A percentile compares a stretch with the other conserved stretches of the same genome.
Conservation (phyloP, 2,888 invertebrate genomes). For the Cybosia mesomella region DNA sequence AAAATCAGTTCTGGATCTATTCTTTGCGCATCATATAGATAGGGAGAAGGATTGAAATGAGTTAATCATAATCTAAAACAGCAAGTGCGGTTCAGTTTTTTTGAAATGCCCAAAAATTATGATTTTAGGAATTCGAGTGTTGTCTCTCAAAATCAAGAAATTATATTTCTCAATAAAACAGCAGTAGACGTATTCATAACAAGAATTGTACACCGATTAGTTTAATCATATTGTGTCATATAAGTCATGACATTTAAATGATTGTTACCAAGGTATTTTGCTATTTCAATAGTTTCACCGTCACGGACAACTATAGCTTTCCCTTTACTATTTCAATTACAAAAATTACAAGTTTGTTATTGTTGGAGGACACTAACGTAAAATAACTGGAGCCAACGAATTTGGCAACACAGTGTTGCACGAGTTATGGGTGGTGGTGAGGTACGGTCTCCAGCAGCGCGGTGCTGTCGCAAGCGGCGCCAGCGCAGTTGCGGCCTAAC, state of each 20-base stretch:
- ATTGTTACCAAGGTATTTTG: conserved; percentile 17
- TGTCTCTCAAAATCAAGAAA: background rate
- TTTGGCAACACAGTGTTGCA: conserved; percentile 80
- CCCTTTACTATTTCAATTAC: conserved; percentile 63
- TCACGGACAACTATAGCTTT: conserved; percentile 56
- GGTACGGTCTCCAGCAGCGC: conserved; percentile 57
- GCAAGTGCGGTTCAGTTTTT: no score
- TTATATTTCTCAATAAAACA: background rate
- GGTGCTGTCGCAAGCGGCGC: conserved; percentile 73
- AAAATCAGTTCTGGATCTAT: background rate
- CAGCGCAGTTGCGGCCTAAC: conserved; percentile 74
- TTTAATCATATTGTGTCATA: background rate
- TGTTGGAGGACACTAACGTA: conserved; percentile 68
- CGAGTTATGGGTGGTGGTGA: conserved; percentile 61
- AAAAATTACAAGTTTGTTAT: conserved; percentile 63
- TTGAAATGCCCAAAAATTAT: no score
- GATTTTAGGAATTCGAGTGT: background rate
- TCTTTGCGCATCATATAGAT: background rate
- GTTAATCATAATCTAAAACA: background rate
- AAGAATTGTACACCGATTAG: background rate
- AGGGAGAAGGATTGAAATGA: background rate
- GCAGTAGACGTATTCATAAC: background rate
- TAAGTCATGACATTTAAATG: conserved; percentile 11
- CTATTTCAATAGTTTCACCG: conserved; percentile 52
- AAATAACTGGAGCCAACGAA: conserved; percentile 72